phyloP scores from a whole-genome alignment of 2,888 invertebrate genomes.

The Tetanocera ferruginea region DNA sequence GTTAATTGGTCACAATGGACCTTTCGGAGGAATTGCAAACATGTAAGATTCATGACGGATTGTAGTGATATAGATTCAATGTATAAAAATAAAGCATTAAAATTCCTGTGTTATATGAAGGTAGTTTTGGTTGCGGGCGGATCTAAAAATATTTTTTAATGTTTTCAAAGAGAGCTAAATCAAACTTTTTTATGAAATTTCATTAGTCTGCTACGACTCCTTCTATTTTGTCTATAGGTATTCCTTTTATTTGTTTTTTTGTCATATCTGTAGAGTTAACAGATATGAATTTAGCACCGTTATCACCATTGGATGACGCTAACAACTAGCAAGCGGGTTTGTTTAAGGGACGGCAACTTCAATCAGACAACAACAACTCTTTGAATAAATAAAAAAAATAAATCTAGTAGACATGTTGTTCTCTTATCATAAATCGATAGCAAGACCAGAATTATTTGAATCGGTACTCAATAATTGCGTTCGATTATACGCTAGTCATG shows the following conservation, averaged over 20 bases:
- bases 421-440: slow-evolving; percentile 15
- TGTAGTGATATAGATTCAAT: no score
- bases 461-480: slow-evolving; percentile 19
- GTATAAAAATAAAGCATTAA: no score
- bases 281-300: not conserved
- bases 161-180: no score
- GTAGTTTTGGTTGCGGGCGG: no score
- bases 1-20: no score
- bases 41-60: no score
- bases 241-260: not conserved
- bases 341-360: slow-evolving; percentile 54
- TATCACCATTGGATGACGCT: not conserved
- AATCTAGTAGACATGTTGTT: slow-evolving; percentile 7
- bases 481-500: slow-evolving; percentile 3
- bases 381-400: slow-evolving; percentile 46
- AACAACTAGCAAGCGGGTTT: not conserved
- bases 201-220: no score
- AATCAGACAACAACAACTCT: slow-evolving; percentile 57
- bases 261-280: slow-evolving; percentile 11
- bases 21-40: no score
- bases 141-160: no score
- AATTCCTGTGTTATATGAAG: no score
- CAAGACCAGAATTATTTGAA: not conserved
- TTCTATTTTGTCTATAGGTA: not conserved
- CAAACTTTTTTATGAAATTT: no score